Conservation (phyloP, 2,113 vertebrate species). For the Typhlomys cinereus region DNA sequence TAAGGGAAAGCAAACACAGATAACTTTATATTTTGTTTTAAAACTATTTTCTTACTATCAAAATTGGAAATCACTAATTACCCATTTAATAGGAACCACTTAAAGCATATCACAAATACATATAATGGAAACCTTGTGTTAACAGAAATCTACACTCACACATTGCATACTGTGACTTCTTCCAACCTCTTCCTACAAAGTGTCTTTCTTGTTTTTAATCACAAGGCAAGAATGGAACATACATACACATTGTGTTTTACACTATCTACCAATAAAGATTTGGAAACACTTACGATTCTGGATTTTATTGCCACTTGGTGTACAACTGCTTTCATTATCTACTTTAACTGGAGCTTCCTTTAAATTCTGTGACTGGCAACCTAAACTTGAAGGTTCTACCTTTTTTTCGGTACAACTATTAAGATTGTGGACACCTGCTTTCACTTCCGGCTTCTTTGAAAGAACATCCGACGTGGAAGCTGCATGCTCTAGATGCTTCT, state of each 20-base stretch:
- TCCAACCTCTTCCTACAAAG: constrained; percentile 14
- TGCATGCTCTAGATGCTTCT: constrained; percentile 80
- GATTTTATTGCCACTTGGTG: constrained; percentile 80
- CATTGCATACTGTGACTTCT: not conserved
- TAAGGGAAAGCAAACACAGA: not conserved
- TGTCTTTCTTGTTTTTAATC: constrained; percentile 36
- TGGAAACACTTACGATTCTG: constrained; percentile 82
- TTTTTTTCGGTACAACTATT: constrained; percentile 73
- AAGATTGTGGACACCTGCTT: constrained; percentile 58
- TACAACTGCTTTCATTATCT: constrained; percentile 81
- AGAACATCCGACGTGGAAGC: constrained; percentile 80
- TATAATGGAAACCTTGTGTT: not conserved
- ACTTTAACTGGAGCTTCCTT: constrained; percentile 75
- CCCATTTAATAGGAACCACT: too few relatives aligned
- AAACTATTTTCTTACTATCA: constrained; percentile 40
- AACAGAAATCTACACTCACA: not conserved
- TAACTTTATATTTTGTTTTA: constrained; percentile 33
- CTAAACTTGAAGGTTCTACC: constrained; percentile 70
- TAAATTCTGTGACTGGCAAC: constrained; percentile 75
- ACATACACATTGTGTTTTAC: not conserved
- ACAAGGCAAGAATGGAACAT: not conserved
- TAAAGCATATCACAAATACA: not conserved
- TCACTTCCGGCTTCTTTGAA: constrained; percentile 71
- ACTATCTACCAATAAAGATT: not conserved
- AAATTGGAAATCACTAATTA: constrained; percentile 18